These are phyloP conservation scores for Platorchestia sp. DNA, from an alignment of 1,140 invertebrate species.

Conservation along the genomic window DNA sequence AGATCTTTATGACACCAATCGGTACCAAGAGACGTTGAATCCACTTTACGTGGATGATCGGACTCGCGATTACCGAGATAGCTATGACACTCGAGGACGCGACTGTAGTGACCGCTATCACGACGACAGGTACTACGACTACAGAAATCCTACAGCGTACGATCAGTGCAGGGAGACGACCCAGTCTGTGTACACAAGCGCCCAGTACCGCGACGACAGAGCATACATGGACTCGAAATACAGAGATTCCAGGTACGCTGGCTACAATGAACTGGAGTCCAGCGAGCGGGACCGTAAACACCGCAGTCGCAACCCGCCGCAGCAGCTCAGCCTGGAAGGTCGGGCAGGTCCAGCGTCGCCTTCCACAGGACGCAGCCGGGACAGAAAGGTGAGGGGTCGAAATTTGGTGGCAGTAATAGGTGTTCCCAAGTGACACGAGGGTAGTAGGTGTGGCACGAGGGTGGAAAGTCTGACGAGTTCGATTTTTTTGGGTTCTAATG, in stretches of 20 bases:
- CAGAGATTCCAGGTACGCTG: slow-evolving; percentile 7
- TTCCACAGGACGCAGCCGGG: slow-evolving; percentile 36
- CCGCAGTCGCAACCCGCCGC: neutral
- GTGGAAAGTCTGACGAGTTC: too few relatives aligned
- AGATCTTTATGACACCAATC: slow-evolving; percentile 1
- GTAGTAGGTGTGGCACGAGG: too few relatives aligned
- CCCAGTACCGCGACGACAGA: slow-evolving; percentile 57
- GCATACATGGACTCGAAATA: neutral
- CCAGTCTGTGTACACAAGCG: slow-evolving; percentile 47
- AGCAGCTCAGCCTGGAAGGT: slow-evolving; percentile 9
- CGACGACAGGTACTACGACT: slow-evolving; percentile 38
- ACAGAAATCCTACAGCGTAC: neutral
- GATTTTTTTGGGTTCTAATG: too few relatives aligned
- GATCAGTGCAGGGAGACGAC: neutral
- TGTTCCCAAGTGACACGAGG: too few relatives aligned
- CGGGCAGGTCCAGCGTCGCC: neutral
- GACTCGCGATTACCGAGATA: neutral
- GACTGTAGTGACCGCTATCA: slow-evolving; percentile 10
- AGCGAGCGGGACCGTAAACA: neutral
- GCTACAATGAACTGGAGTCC: neutral
- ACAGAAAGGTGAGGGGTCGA: neutral
- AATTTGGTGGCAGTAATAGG: too few relatives aligned
- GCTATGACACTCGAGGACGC: neutral
- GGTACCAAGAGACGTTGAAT: slow-evolving; percentile 35
- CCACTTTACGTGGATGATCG: slow-evolving; percentile 26